phyloP scores from a whole-genome alignment of 2,113 vertebrate genomes.

The Leucopternis melanops region DNA sequence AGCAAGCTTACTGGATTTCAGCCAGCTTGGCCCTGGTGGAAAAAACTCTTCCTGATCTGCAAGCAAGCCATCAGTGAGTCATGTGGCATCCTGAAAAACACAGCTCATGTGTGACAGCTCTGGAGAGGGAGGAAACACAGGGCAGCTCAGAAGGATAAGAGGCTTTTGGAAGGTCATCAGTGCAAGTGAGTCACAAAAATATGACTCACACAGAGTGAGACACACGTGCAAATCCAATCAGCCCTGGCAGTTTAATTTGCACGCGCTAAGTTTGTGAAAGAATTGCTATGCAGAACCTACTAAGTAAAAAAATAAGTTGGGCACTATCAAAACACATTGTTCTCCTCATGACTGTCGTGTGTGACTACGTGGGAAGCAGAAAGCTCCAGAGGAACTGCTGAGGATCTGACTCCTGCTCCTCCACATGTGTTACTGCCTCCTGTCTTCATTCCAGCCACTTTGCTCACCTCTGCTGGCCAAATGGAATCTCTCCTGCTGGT shows the following conservation, averaged over 20 bases:
- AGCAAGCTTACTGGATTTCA: background rate
- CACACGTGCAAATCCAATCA: background rate
- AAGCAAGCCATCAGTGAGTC: background rate
- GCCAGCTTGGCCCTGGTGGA: background rate
- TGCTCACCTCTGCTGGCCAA: background rate
- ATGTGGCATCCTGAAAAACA: background rate
- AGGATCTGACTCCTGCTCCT: background rate
- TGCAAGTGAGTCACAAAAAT: constrained; percentile 40
- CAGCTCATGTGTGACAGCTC: background rate
- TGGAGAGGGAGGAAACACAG: background rate
- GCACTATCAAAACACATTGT: background rate
- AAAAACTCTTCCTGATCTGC: background rate
- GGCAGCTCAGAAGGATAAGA: constrained; percentile 8
- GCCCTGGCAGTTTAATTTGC: background rate
- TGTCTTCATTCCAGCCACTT: background rate
- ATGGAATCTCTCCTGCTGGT: background rate
- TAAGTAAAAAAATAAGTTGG: background rate
- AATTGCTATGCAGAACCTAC: background rate
- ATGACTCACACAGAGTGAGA: constrained; percentile 15
- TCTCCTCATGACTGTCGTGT: background rate
- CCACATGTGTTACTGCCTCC: background rate
- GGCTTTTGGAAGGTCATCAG: constrained; percentile 35
- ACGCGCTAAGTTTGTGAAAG: background rate
- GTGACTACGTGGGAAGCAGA: background rate
- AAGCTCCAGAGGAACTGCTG: background rate